These are phyloP conservation scores for Linhomoeus sp. DNA, from an alignment of 2,888 invertebrate genomes.

Conservation along the genomic window DNA sequence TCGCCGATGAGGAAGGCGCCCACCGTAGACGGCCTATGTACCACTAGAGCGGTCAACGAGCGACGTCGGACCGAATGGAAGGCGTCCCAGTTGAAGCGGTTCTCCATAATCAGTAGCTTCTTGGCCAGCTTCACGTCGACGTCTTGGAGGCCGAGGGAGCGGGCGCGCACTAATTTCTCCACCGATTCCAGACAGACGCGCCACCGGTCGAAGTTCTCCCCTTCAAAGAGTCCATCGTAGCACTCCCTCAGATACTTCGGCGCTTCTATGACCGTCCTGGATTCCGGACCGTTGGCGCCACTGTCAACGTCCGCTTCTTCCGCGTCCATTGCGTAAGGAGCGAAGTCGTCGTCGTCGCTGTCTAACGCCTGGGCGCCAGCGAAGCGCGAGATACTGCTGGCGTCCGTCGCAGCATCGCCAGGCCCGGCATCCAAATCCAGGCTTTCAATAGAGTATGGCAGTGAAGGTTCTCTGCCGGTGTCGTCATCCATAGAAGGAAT, in stretches of 20 bases:
- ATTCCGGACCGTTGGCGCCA: too few relatives aligned
- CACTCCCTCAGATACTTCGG: background rate
- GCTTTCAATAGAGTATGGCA: too few relatives aligned
- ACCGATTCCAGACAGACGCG: background rate
- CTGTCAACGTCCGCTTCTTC: background rate
- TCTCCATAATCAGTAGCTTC: background rate
- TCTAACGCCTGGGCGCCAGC: too few relatives aligned
- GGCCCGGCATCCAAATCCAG: background rate
- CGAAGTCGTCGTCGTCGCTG: conserved; percentile 1
- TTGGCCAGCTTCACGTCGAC: background rate
- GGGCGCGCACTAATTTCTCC: background rate
- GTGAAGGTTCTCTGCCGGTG: too few relatives aligned
- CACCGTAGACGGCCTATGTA: too few relatives aligned
- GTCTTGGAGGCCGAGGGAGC: background rate
- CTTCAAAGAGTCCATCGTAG: background rate
- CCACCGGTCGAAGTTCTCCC: background rate
- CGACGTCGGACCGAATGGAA: too few relatives aligned
- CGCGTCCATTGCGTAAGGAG: background rate
- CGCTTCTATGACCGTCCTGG: background rate
- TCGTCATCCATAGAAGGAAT: too few relatives aligned
- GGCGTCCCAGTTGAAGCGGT: background rate
- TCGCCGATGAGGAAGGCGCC: background rate
- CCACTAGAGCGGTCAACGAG: too few relatives aligned
- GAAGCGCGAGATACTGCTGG: too few relatives aligned
- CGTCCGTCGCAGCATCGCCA: background rate